These are phyloP conservation scores for Drosophila cracens DNA, from an alignment of 2,888 invertebrate species.

Conservation along the genomic window DNA sequence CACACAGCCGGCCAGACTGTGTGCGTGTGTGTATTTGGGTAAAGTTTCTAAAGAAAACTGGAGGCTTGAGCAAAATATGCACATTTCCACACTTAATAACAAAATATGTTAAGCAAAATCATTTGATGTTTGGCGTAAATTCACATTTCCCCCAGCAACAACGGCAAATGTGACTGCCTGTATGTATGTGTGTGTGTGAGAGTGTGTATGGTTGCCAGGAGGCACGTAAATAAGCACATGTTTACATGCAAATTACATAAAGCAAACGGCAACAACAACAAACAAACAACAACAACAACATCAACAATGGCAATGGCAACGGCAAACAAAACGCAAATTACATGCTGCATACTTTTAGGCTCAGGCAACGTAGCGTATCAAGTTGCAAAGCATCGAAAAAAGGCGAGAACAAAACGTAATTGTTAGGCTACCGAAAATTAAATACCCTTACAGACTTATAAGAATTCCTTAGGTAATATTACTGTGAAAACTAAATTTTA, in stretches of 20 bases:
- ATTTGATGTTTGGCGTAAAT: conserved; percentile 75
- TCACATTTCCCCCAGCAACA: conserved; percentile 27
- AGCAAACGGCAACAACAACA: conserved; percentile 55
- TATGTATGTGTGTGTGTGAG: conserved; percentile 16
- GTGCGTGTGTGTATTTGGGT: neutral
- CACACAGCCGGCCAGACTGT: conserved; percentile 6
- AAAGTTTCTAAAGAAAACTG: conserved; percentile 33
- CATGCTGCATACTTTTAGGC: conserved; percentile 75
- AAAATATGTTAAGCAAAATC: conserved; percentile 81
- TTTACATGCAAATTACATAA: conserved; percentile 81
- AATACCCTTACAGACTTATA: neutral
- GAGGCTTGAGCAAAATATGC: conserved; percentile 66
- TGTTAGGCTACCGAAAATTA: neutral
- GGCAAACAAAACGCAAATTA: conserved; percentile 76
- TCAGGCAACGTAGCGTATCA: conserved; percentile 51
- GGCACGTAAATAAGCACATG: conserved; percentile 75
- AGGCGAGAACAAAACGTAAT: neutral
- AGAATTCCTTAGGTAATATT: neutral
- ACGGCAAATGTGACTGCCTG: conserved; percentile 22
- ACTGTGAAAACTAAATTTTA: neutral
- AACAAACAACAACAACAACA: conserved; percentile 23
- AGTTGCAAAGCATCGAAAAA: conserved; percentile 48
- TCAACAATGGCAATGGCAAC: conserved; percentile 42
- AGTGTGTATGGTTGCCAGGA: conserved; percentile 53
- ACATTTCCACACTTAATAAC: conserved; percentile 81